Conservation (phyloP, 2,113 vertebrate species). For the Oncorhynchus clarkii region DNA sequence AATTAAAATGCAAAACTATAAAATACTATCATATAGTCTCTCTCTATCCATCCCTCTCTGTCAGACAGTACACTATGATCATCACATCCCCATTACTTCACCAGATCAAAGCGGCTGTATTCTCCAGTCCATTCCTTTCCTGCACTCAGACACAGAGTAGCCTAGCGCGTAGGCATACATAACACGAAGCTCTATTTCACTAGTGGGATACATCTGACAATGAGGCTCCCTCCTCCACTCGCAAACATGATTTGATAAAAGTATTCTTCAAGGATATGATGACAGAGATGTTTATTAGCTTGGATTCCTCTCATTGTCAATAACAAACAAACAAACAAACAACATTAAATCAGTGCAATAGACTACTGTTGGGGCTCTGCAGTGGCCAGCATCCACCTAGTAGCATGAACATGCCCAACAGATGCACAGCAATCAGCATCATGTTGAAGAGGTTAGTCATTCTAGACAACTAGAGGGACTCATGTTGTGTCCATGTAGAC, state of each 20-base stretch:
- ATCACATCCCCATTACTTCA: not conserved
- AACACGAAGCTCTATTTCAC: not conserved
- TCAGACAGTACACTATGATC: too few species aligned
- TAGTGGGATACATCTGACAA: not conserved
- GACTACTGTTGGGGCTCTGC: not conserved
- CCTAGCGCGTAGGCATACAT: not conserved
- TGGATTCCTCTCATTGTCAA: not conserved
- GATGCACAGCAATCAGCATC: not conserved
- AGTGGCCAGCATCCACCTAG: not conserved
- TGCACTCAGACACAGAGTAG: not conserved
- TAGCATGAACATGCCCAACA: not conserved
- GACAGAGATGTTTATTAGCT: not conserved
- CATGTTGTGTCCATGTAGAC: not conserved
- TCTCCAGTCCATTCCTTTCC: not conserved
- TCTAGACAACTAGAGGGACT: not conserved
- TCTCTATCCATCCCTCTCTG: too few species aligned
- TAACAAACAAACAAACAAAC: too few species aligned
- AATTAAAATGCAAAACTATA: too few species aligned
- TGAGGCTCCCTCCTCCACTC: not conserved
- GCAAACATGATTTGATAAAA: not conserved
- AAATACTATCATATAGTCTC: too few species aligned
- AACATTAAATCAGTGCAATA: not conserved
- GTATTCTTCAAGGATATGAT: not conserved
- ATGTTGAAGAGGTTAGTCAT: not conserved
- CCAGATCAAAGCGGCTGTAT: constrained; percentile 13